Evolutionary conservation across 1,140 invertebrate genomes (phyloP).

Genomic region (Dolichoris vasculosae): DNA sequence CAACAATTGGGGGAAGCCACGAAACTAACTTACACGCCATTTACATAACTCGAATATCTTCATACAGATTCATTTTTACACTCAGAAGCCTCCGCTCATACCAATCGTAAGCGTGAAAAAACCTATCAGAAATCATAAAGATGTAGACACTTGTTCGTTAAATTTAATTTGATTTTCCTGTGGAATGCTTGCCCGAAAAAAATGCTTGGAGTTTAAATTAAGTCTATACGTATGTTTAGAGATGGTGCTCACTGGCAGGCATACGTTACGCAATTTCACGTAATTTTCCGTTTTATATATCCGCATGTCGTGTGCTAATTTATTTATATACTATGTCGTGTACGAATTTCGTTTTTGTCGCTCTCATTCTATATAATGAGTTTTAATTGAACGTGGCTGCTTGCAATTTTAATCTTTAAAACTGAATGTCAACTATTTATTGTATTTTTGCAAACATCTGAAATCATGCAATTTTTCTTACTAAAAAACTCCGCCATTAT

Average conservation of each 20-base stretch:
- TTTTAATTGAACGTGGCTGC: no score
- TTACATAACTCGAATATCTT: no score
- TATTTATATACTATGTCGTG: constrained; percentile 19
- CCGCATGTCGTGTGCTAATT: neutral
- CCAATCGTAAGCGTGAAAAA: neutral
- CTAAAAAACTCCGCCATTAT: no score
- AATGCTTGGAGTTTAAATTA: no score
- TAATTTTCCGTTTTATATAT: neutral
- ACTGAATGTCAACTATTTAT: neutral
- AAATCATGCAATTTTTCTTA: no score
- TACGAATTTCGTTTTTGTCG: no score
- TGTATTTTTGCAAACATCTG: neutral
- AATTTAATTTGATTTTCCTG: constrained; percentile 28
- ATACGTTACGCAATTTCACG: neutral
- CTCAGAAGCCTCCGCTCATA: neutral
- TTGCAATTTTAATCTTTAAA: neutral
- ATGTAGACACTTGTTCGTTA: neutral
- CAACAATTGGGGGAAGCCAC: neutral
- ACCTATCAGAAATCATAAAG: neutral
- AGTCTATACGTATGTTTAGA: neutral
- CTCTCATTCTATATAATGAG: no score
- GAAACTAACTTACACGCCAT: neutral
- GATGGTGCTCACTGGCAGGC: neutral
- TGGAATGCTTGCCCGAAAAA: no score
- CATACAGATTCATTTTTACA: constrained; percentile 24